Conservation (phyloP, 2,888 invertebrate genomes). For the Endomychus coccineus region DNA sequence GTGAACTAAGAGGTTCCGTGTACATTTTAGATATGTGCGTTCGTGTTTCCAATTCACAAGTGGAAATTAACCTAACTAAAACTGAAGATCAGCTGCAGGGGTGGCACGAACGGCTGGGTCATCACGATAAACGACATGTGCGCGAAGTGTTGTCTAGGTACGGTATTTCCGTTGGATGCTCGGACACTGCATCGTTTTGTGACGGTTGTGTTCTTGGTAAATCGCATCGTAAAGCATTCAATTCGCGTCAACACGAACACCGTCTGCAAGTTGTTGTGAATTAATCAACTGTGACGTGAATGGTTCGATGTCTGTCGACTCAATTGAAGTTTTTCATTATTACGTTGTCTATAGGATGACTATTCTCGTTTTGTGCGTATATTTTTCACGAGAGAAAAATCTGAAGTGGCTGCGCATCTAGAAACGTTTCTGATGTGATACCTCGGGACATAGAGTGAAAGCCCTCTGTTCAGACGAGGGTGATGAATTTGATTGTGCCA, state of each 20-base stretch:
- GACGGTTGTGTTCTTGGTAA: slow-evolving; percentile 15
- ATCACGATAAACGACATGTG: slow-evolving; percentile 26
- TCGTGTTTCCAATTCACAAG: slow-evolving; percentile 12
- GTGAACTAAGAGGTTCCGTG: slow-evolving; percentile 14
- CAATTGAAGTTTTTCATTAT: slow-evolving; percentile 22
- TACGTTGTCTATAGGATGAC: slow-evolving; percentile 22
- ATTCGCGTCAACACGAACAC: slow-evolving; percentile 13
- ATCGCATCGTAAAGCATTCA: slow-evolving; percentile 14
- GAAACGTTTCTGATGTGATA: slow-evolving; percentile 21
- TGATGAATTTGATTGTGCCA: slow-evolving; percentile 18
- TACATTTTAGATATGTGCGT: slow-evolving; percentile 23
- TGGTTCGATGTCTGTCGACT: slow-evolving; percentile 23
- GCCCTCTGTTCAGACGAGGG: slow-evolving; percentile 21
- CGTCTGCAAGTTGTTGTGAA: slow-evolving; percentile 19
- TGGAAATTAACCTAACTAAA: slow-evolving; percentile 19
- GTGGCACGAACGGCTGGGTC: slow-evolving; percentile 23
- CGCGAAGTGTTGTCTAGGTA: slow-evolving; percentile 20
- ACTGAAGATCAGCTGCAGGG: slow-evolving; percentile 22
- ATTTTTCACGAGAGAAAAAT: slow-evolving; percentile 22
- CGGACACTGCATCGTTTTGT: slow-evolving; percentile 18
- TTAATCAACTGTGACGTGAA: slow-evolving; percentile 24
- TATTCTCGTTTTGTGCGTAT: slow-evolving; percentile 20
- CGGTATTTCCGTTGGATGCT: slow-evolving; percentile 18
- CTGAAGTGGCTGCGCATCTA: slow-evolving; percentile 16
- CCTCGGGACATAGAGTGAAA: slow-evolving; percentile 21